Evolutionary conservation across 1,140 invertebrate genomes (phyloP).

Genomic region (Oncopodura yosiiana): DNA sequence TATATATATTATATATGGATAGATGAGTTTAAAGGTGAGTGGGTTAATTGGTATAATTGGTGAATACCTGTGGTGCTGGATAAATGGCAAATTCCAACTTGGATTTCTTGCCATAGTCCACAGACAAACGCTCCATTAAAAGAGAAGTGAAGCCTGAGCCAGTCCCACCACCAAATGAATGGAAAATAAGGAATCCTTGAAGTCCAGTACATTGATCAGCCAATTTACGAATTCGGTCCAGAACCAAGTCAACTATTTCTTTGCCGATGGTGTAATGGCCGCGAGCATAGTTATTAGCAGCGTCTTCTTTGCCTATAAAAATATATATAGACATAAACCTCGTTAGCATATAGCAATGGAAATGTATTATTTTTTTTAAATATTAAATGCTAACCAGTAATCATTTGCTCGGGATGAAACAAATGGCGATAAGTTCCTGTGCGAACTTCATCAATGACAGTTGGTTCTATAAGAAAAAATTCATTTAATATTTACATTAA

Average conservation of each 20-base stretch:
- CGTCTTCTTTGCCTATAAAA: conserved; percentile 58
- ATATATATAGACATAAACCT: conserved; percentile 27
- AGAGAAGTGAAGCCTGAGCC: conserved; percentile 72
- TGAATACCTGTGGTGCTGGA: conserved; percentile 49
- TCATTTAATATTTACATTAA: too few species aligned
- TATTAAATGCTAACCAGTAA: too few species aligned
- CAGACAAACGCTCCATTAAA: conserved; percentile 66
- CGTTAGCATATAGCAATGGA: too few species aligned
- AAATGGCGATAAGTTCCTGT: conserved; percentile 72
- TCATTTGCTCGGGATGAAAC: conserved; percentile 73
- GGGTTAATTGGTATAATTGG: too few species aligned
- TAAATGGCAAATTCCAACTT: conserved; percentile 76
- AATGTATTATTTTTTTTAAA: conserved; percentile 42
- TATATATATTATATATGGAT: neutral
- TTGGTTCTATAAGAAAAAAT: too few species aligned
- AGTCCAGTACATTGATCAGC: conserved; percentile 71
- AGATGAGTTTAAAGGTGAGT: too few species aligned
- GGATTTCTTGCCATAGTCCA: conserved; percentile 69
- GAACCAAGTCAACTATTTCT: conserved; percentile 68
- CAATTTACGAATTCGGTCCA: conserved; percentile 56
- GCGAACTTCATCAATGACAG: conserved; percentile 59
- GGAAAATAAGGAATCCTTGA: conserved; percentile 74
- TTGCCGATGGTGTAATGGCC: conserved; percentile 82
- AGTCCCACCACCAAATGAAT: conserved; percentile 75
- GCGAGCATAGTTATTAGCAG: conserved; percentile 71